These are phyloP conservation scores for Entomobrya multifasciata DNA, from an alignment of 2,888 invertebrate species.

Conservation along the genomic window DNA sequence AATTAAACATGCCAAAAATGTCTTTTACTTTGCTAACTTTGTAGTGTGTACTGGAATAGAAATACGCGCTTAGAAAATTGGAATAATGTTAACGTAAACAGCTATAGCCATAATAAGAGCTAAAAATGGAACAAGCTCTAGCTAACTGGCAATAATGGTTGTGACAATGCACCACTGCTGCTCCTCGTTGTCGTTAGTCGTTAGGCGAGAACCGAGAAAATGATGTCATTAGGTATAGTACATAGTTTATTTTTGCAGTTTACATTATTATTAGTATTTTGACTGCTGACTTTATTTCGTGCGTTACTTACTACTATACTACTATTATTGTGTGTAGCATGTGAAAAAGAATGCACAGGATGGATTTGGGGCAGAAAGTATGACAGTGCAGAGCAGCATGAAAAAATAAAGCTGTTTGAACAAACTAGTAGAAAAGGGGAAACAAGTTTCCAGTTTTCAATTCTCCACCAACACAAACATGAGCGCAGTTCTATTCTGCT, in stretches of 20 bases:
- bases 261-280: conserved; percentile 50
- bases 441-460: not conserved
- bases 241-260: too few relatives aligned
- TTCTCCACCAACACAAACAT: not conserved
- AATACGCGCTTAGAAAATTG: not conserved
- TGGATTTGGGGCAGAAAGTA: not conserved
- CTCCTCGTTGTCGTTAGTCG: not conserved
- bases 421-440: not conserved
- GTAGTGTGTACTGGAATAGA: too few relatives aligned
- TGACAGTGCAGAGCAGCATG: not conserved
- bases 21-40: too few relatives aligned
- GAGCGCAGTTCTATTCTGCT: not conserved
- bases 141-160: conserved; percentile 47
- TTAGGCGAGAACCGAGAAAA: conserved; percentile 54
- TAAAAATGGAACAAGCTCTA: conserved; percentile 23
- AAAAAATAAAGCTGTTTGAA: not conserved
- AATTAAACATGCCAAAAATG: conserved; percentile 52
- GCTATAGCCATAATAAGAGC: not conserved
- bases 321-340: not conserved
- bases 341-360: conserved; percentile 33
- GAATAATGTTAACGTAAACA: not conserved
- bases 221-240: conserved; percentile 50
- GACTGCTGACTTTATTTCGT: not conserved
- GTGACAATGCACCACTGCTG: conserved; percentile 4
- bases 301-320: too few relatives aligned